Conservation (phyloP, 1,140 invertebrate species). For the Monomorium pharaonis region DNA sequence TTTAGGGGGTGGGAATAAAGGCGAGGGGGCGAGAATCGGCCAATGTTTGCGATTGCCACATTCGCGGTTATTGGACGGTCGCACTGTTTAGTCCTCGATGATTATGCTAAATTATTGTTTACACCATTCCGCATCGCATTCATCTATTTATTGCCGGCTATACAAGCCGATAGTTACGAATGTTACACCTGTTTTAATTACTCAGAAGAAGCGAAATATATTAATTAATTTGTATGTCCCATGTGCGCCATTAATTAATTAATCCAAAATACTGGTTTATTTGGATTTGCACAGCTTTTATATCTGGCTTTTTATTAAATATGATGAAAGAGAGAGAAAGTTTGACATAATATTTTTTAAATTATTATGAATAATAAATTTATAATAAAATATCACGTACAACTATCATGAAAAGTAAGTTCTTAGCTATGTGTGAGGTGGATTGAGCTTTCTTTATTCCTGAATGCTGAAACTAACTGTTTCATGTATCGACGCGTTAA, state of each 20-base stretch:
- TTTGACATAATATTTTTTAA: neutral
- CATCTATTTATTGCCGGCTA: conserved; percentile 63
- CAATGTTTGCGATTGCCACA: conserved; percentile 74
- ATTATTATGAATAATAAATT: neutral
- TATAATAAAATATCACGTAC: neutral
- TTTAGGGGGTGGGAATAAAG: conserved; percentile 11
- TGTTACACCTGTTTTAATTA: conserved; percentile 23
- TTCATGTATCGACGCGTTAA: conserved; percentile 28
- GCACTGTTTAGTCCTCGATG: conserved; percentile 70
- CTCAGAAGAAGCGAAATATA: conserved; percentile 17
- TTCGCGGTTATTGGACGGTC: conserved; percentile 72
- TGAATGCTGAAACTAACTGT: neutral
- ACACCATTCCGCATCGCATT: conserved; percentile 62
- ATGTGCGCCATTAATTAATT: conserved; percentile 23
- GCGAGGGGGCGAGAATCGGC: conserved; percentile 8
- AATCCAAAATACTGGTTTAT: neutral
- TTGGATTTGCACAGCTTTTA: neutral
- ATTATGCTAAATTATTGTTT: conserved; percentile 78
- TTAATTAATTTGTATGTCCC: conserved; percentile 21
- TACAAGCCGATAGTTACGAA: conserved; percentile 16
- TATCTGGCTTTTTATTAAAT: neutral
- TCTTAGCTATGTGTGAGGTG: neutral
- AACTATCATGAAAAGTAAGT: neutral
- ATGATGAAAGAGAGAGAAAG: neutral
- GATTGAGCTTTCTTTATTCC: neutral